Base-by-base conservation (phyloP, 2,797 vertebrate genomes). In the Mus spretus region DNA sequence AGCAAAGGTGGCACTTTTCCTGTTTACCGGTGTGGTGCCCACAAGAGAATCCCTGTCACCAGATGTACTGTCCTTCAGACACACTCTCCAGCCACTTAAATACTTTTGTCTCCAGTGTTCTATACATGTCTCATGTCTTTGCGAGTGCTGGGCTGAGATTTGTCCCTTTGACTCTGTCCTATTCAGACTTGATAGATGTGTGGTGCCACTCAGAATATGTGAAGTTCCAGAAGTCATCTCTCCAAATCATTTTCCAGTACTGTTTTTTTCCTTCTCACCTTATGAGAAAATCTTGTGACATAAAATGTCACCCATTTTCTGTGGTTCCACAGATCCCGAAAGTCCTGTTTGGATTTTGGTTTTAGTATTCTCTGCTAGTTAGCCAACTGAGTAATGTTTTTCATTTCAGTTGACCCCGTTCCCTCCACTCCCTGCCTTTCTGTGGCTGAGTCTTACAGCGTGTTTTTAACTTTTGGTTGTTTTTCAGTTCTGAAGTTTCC, bases 401-500 rank as follows among this genome's bases (percentile, higher is more conserved):
- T 84, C 3, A 74, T 81, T 3, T 80, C 19, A 82, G 26, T 91
- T 93, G 44, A 83, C 53, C 11, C 55, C 79, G 70, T 94, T 86
- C 59, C 47, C 86, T 55, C 13, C 61, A 80, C 12, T 78, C 31
- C 22, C 79, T 74, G 53, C 96, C 40, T 53, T 96, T 93, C 78
- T 90, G 40, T 55, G 84, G 86, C 22, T 26, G 55, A 89, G 28
- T 75, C 72, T 55, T 90, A 57, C 31, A 20, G 61, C 0, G 15
- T 63, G 59, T 53, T 90, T 94, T 79, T 85, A 24, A 72, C 67
- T 75, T 91, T 84, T 55, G 26, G 6, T 31, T 84, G 57, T 53
- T 93, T 87, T 92, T 82, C 11, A 57, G 28, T 85, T 61, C n/a
- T 78, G 83, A 95, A 93, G 75, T 93, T 93, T 84, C 55, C 28